Percentiles rank a stretch among this genome's conserved stretches.
These are phyloP conservation scores for Hemistola chrysoprasaria DNA, from an alignment of 2,888 invertebrate genomes.

Conservation along the genomic window DNA sequence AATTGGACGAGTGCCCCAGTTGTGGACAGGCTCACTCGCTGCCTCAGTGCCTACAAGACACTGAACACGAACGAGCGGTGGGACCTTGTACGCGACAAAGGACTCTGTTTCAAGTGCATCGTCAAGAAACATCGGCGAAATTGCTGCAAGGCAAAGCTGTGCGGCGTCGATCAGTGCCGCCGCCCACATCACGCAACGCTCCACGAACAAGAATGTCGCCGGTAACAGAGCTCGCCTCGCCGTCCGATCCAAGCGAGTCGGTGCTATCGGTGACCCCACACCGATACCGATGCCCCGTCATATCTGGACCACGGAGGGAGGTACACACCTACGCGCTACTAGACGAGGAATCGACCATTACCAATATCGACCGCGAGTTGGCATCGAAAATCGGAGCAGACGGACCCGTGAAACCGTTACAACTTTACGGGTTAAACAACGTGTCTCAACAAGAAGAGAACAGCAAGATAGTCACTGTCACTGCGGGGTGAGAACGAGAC, in stretches of 20 bases:
- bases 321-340: constrained; percentile 11
- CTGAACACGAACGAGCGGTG: too few species aligned
- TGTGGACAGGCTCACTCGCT: too few species aligned
- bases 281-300: too few species aligned
- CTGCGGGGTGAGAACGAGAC: background rate
- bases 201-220: background rate
- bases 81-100: too few species aligned
- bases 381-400: constrained; percentile 6
- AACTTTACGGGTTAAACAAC: constrained; percentile 8
- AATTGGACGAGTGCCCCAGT: too few species aligned
- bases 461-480: background rate
- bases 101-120: too few species aligned
- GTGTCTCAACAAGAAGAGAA: background rate
- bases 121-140: too few species aligned
- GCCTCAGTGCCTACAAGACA: too few species aligned
- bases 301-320: constrained; percentile 10
- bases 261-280: too few species aligned
- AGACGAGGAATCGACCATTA: constrained; percentile 19
- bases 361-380: constrained; percentile 4
- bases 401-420: constrained; percentile 3
- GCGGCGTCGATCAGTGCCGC: background rate
- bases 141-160: too few species aligned
- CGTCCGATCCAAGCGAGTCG: background rate
- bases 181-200: background rate
- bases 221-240: too few species aligned